Base-by-base conservation (phyloP, 2,113 vertebrate genomes). In the Microtus oregoni region DNA sequence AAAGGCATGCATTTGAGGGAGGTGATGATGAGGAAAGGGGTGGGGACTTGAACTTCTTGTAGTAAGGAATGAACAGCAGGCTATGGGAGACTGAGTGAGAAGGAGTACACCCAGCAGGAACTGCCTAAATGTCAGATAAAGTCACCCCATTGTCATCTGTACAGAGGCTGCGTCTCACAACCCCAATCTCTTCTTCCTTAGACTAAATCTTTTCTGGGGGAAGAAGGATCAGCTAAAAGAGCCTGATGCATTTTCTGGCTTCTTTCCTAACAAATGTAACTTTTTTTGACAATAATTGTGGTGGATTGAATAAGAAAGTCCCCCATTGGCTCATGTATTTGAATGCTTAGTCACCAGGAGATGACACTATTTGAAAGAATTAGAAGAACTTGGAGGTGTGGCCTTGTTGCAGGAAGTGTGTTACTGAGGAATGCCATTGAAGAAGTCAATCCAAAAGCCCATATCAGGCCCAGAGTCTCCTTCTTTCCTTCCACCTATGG, bases 11-110 rank as follows among this genome's bases (percentile, higher is more conserved):
- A 9, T 76, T 3, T 76, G 22, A 22, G 22, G 6, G 22, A 44
- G 38, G 3, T 83, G 24, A 41, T 85, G 38, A 12, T 87, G 52
- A 41, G 22, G 4, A 15, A 75, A 41, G 15, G 26, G 15, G 28
- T 8, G 3, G 22, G 65, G 38, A 19, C 4, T 44, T 35, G 13
- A 78, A n/a, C 11, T 50, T 12, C 19, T 22, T 35, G 50, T 19
- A 6, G 20, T 22, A n/a, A 81, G 15, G 14, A 10, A 35, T 14
- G 32, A 41, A 13, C 22, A 50, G 41, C 22, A 63, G 68, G 44
- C 2, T 73, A 7, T 38, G 14, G 11, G 38, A 9, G 32, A n/a
- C 26, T 47, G 15, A 17, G 0, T n/a, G n/a, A n/a, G n/a, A 9
- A 50, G 11, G 5, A 7, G 1, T 50, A 47, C 13, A 26, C 35